Conservation (phyloP, 2,113 vertebrate genomes). For the Corythaixoides concolor region DNA sequence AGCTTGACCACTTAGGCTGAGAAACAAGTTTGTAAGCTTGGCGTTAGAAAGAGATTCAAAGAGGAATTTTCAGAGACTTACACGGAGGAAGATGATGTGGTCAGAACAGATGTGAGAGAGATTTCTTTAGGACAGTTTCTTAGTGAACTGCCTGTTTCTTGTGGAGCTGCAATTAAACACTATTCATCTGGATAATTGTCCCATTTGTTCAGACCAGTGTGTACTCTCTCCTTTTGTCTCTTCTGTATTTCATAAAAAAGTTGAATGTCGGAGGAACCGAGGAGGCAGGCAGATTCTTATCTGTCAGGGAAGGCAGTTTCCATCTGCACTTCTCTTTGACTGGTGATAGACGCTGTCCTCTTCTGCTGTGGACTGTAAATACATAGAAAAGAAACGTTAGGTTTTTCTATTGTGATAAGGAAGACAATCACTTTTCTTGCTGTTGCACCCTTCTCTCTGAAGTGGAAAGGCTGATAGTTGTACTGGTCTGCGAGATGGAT, state of each 20-base stretch:
- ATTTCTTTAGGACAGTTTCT: background rate
- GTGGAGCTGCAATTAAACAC: background rate
- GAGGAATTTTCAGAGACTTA: background rate
- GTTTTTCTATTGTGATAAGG: background rate
- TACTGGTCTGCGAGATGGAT: background rate
- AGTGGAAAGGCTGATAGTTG: background rate
- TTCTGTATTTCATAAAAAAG: background rate
- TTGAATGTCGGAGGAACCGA: background rate
- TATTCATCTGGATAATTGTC: background rate
- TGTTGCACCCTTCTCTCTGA: background rate
- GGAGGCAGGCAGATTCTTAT: background rate
- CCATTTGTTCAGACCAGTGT: background rate
- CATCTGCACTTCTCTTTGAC: background rate
- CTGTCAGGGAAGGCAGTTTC: background rate
- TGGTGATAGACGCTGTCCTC: background rate
- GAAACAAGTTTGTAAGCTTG: background rate
- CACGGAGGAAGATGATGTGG: background rate
- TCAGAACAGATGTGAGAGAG: background rate
- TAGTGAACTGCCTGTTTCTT: background rate
- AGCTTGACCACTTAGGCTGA: background rate
- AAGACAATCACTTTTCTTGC: background rate
- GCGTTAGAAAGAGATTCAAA: background rate
- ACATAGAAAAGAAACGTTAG: background rate
- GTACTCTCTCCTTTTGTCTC: background rate
- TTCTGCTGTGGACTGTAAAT: background rate